Percentiles rank a stretch among this genome's conserved stretches.
These are phyloP conservation scores for Heterocephalus glaber DNA, from an alignment of 2,113 vertebrate genomes.

Conservation along the genomic window DNA sequence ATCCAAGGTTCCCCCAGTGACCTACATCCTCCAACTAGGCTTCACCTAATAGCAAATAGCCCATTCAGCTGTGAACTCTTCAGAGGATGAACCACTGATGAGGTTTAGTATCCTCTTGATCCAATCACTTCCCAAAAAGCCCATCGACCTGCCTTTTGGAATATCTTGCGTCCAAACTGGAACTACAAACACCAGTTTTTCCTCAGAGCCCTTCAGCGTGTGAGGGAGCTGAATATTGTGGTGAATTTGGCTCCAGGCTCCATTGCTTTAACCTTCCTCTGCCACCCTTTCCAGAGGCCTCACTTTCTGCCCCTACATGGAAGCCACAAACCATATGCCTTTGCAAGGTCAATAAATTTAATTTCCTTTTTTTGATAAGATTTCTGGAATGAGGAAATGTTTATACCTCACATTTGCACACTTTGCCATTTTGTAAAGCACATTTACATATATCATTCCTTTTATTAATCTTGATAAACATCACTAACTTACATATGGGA, in stretches of 20 bases:
- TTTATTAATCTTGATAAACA: neutral
- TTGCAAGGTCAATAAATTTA: constrained; percentile 65
- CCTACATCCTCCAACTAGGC: neutral
- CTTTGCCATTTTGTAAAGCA: neutral
- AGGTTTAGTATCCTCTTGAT: neutral
- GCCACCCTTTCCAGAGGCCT: constrained; percentile 26
- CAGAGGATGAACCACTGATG: neutral
- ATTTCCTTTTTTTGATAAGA: constrained; percentile 61
- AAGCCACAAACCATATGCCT: constrained; percentile 68
- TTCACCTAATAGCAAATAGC: neutral
- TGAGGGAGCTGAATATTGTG: neutral
- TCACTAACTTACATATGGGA: neutral
- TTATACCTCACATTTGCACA: neutral
- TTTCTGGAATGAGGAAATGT: constrained; percentile 37
- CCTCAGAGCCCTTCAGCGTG: neutral
- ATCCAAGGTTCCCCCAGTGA: neutral
- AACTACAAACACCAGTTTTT: neutral
- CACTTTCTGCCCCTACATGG: constrained; percentile 33
- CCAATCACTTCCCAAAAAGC: neutral
- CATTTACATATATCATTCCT: neutral
- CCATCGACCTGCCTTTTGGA: neutral
- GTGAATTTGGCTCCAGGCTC: neutral
- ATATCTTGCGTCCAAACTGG: neutral
- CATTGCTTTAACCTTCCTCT: neutral
- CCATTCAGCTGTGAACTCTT: neutral